phyloP scores from a whole-genome alignment of 2,888 invertebrate species.

The Hyposoter dolosus region DNA sequence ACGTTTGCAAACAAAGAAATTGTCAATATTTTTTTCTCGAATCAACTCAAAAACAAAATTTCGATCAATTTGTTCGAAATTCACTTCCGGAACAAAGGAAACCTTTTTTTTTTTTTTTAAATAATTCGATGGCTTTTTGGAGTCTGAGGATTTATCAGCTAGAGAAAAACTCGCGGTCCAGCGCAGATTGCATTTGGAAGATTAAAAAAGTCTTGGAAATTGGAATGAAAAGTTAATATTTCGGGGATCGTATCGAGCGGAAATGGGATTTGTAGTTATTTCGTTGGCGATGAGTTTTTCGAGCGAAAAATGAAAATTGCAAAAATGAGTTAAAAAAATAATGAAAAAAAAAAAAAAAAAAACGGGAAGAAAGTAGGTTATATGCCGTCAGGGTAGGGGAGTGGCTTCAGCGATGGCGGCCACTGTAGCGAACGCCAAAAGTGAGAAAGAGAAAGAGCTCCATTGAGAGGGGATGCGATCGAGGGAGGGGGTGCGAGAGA shows the following conservation, averaged over 20 bases:
- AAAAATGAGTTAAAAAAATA: constrained; percentile 5
- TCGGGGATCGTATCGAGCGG: not conserved
- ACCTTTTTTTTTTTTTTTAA: no score
- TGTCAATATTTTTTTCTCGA: no score
- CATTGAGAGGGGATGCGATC: constrained; percentile 7
- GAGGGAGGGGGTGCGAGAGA: constrained; percentile 15
- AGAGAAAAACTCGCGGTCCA: not conserved
- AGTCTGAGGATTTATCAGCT: not conserved
- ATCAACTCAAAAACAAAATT: no score
- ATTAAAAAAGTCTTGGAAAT: not conserved
- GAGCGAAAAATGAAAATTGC: not conserved
- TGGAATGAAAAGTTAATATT: not conserved
- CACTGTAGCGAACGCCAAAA: constrained; percentile 47
- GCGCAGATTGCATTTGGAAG: not conserved
- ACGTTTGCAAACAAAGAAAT: not conserved
- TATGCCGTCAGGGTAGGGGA: constrained; percentile 64
- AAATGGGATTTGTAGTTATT: constrained; percentile 20
- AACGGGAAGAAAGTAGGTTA: constrained; percentile 66
- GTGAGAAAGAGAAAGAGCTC: constrained; percentile 41
- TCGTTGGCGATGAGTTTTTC: constrained; percentile 54
- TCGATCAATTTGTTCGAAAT: no score
- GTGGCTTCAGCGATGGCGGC: constrained; percentile 64
- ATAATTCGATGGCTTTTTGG: not conserved
- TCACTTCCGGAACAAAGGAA: no score
- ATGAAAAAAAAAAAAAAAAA: not conserved